Base-by-base conservation (phyloP, 2,113 vertebrate species). In the Boulengeromyrus knoepffleri region DNA sequence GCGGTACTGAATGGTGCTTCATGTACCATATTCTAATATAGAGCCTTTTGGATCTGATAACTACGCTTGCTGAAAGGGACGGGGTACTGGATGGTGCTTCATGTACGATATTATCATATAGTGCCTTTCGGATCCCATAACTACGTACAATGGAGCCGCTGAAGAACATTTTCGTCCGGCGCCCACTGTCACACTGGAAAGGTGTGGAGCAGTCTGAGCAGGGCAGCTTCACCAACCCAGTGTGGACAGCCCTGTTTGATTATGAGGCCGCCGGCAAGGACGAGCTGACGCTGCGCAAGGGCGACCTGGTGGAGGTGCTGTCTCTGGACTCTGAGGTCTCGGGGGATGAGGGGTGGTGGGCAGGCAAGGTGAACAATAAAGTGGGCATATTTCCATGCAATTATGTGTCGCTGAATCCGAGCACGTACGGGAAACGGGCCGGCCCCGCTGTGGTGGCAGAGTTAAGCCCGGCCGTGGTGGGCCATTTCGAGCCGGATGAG, bases 341-440 rank as follows among this genome's bases (percentile, higher is more conserved):
- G 0, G 97, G 97, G 1, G 97, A 98, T 0, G 97, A 98, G 91
- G 97, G 97, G 90, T 98, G 97, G 97, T 98, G 97, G 97, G 97
- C 97, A 0, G 97, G 97, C 5, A 97, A 97, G 94, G 97, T 98
- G 89, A 96, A 97, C 88, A 96, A 97, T 94, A 97, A 97, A 90
- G 97, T 98, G 93, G 97, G 97, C 90, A 98, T 98, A 93, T 98
- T 98, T 89, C 97, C 97, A 0, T 97, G 97, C 89, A 97, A 97
- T 94, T 98, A 98, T 0, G 97, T 97, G 87, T 98, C 97, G 74
- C 96, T 97, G 88, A 96, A 96, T 87, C 95, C 96, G 0, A 95
- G 93, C 0, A 93, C 94, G 2, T 96, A 96, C 0, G 94, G 93
- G 5, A 94, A 95, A 42, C 94, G 96, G 8, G 94, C 93, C 0